Conservation (phyloP, 2,113 vertebrate species). For the Chiloscyllium plagiosum region DNA sequence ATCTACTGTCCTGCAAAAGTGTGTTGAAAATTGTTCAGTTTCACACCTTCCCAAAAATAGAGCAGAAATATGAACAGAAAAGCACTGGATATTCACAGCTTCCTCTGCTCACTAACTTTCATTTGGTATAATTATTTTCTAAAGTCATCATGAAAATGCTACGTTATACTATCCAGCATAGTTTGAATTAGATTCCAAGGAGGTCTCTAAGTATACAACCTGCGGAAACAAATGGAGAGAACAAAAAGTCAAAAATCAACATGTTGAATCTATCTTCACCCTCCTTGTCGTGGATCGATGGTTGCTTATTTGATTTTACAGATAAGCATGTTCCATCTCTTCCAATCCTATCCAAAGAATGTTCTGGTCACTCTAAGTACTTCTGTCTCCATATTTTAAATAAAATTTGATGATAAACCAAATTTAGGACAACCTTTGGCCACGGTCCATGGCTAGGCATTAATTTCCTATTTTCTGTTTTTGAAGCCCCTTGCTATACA, state of each 20-base stretch:
- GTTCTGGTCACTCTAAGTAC: not conserved
- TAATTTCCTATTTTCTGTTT: not conserved
- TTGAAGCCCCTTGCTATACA: not conserved
- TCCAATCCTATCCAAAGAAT: not conserved
- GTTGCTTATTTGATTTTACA: not conserved
- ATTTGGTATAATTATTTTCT: not conserved
- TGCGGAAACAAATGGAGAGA: not conserved
- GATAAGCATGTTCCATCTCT: not conserved
- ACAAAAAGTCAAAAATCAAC: not conserved
- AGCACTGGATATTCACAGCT: not conserved
- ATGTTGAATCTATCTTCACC: not conserved
- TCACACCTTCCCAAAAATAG: not conserved
- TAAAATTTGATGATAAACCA: not conserved
- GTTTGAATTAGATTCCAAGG: not conserved
- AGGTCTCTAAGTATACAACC: not conserved
- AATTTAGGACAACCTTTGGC: not conserved
- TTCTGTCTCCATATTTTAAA: not conserved
- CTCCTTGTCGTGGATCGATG: not conserved
- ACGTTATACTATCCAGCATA: not conserved
- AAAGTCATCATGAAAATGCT: not conserved
- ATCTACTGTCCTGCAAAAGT: not conserved
- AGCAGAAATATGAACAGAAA: not conserved
- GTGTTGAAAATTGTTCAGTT: not conserved
- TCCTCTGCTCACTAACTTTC: not conserved
- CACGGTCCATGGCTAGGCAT: not conserved